phyloP scores from a whole-genome alignment of 2,888 invertebrate genomes.

The Cyclophora albipunctata region DNA sequence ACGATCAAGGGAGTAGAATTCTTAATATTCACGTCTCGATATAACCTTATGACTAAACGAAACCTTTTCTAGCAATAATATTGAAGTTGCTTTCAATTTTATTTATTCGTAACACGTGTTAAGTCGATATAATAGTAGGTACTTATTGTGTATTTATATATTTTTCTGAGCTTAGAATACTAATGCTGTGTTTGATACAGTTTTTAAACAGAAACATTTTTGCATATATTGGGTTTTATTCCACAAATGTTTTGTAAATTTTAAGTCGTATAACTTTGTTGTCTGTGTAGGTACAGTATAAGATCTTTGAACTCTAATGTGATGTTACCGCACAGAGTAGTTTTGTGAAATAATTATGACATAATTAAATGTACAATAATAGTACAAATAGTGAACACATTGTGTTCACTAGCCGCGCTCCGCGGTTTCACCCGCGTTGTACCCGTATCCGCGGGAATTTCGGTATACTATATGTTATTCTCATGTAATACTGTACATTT shows the following conservation, averaged over 20 bases:
- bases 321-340: too few species aligned
- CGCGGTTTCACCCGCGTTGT: too few species aligned
- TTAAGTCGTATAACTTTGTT: not conserved
- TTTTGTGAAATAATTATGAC: too few species aligned
- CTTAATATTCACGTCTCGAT: slow-evolving; percentile 57
- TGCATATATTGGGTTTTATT: not conserved
- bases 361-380: too few species aligned
- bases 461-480: too few species aligned
- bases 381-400: too few species aligned
- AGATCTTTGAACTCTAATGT: too few species aligned
- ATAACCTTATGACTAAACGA: slow-evolving; percentile 32
- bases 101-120: not conserved
- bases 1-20: slow-evolving; percentile 34
- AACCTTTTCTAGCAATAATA: slow-evolving; percentile 27
- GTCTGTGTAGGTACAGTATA: too few species aligned
- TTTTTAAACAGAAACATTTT: too few species aligned
- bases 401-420: too few species aligned
- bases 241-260: not conserved
- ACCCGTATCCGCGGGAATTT: too few species aligned
- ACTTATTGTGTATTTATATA: not conserved
- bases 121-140: not conserved
- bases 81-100: slow-evolving; percentile 18
- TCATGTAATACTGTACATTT: too few species aligned
- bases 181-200: not conserved
- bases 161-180: not conserved